Evolutionary conservation across 1,140 invertebrate genomes (phyloP), one percentile per base, ranked within the genome.

Genomic region (Cydia pomonella): DNA sequence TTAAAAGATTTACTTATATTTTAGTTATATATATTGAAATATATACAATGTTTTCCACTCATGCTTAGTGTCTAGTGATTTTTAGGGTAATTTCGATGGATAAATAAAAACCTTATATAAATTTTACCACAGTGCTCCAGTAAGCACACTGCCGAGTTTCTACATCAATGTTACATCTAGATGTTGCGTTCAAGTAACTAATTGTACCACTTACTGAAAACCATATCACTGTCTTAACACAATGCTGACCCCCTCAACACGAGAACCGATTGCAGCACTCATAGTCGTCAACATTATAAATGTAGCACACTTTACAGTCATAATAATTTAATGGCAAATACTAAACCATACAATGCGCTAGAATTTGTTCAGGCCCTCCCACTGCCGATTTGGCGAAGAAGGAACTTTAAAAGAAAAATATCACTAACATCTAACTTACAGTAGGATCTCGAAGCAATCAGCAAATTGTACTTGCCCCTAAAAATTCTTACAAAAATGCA

Each of bases 1-100:
- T 92, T 92, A 90, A 91, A 91, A 92, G 86, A 87, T 93, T 93
- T 92, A 93, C 91, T 92, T 92, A 92, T 85, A 84, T 83, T 88
- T 86, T 84, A 86, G 87, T 90, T 89, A 88, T 92, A 88, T 92
- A 92, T 91, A 86, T 82, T 89, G 86, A 91, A 92, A 84, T 92
- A 91, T 92, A 91, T 92, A 92, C 91, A 91, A 86, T 85, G 85
- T 91, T 88, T 84, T 87, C 84, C 87, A 91, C 84, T 90, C 88
- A 87, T 75, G 82, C 88, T 89, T 92, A 91, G 73, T 80, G 86
- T 83, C 87, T 92, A 90, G 82, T 87, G 80, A 87, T 88, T 89
- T 82, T 87, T 84, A 91, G 29, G 90, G 88, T 92, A 86, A 91
- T 89, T 89, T 71, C 73, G 83, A 87, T 84, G 87, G 88, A 89